These are phyloP conservation scores for Trichonephila clavipes DNA, from an alignment of 1,140 invertebrate species.

Conservation along the genomic window DNA sequence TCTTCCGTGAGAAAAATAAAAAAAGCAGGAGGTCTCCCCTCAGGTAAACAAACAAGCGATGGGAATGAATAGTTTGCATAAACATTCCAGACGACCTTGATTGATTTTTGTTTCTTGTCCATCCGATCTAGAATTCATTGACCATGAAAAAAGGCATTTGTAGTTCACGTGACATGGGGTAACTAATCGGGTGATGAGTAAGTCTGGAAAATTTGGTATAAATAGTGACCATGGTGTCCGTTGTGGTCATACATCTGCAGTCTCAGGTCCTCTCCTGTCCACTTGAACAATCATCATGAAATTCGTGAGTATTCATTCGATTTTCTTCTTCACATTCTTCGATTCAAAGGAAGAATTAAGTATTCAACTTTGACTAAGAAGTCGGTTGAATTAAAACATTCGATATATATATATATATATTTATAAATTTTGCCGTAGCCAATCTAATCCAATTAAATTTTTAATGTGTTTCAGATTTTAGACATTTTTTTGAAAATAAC, in stretches of 20 bases:
- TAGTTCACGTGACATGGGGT: background rate
- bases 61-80: background rate
- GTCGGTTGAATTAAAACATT: no score
- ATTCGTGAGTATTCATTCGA: background rate
- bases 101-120: background rate
- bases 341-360: no score
- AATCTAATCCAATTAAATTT: no score
- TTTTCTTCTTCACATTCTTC: background rate
- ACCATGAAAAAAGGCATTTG: background rate
- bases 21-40: background rate
- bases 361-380: no score
- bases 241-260: background rate
- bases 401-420: no score
- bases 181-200: no score
- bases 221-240: background rate
- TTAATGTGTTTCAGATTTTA: no score
- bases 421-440: no score
- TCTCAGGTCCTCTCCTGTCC: background rate
- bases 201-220: background rate
- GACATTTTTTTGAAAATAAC: no score
- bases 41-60: background rate
- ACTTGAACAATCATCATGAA: background rate
- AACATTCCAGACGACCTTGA: background rate
- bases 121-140: background rate
- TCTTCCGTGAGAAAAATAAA: background rate